Conservation (phyloP, 2,113 vertebrate genomes). For the Desmodus rotundus region DNA sequence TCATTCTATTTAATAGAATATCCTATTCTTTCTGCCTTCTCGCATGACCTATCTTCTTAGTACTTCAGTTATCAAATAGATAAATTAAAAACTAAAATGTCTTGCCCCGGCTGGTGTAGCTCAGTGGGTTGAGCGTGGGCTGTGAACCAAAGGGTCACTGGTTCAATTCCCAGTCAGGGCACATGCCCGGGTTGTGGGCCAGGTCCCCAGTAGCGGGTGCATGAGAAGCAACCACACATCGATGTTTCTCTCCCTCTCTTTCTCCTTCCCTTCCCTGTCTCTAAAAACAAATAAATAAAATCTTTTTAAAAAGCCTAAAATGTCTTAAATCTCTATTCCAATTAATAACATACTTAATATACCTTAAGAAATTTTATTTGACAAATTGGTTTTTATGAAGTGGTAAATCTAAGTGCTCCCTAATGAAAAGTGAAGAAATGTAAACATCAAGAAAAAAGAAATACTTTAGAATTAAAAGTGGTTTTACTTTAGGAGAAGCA, state of each 20-base stretch:
- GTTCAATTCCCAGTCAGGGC: no score
- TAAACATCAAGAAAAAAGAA: neutral
- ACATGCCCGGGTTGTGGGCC: no score
- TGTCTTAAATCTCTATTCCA: neutral
- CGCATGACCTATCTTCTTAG: neutral
- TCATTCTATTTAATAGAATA: neutral
- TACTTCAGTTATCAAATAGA: neutral
- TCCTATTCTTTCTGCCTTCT: neutral
- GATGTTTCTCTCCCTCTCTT: no score
- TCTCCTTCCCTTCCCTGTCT: no score
- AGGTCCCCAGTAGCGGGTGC: no score
- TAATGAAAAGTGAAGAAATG: neutral
- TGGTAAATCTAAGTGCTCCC: neutral
- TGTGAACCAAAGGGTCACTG: no score
- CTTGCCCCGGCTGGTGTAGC: neutral
- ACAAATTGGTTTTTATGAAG: neutral
- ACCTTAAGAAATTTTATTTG: neutral
- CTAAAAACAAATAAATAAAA: no score
- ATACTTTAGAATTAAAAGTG: neutral
- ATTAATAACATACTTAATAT: neutral
- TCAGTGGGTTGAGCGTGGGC: no score
- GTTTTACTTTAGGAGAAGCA: neutral
- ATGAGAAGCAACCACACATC: no score
- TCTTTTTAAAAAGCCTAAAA: neutral
- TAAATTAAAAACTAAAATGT: neutral